A percentile compares a stretch with the other conserved stretches of the same genome.
phyloP scores from a whole-genome alignment of 2,888 invertebrate species.

The Agrenia bidenticulata region DNA sequence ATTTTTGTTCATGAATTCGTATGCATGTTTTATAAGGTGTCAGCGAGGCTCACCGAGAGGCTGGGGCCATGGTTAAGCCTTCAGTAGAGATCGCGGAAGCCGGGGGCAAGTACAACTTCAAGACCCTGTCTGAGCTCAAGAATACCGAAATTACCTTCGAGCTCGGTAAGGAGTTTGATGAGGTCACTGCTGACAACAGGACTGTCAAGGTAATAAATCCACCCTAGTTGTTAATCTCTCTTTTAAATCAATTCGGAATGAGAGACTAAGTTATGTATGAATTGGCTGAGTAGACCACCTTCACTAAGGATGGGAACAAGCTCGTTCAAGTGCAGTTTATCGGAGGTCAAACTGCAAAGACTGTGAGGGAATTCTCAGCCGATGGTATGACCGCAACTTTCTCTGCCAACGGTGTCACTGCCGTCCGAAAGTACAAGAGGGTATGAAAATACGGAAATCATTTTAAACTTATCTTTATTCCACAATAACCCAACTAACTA shows the following conservation, averaged over 20 bases:
- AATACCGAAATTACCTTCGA: constrained; percentile 28
- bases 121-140: constrained; percentile 30
- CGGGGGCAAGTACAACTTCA: constrained; percentile 28
- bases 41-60: constrained; percentile 33
- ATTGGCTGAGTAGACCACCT: constrained; percentile 23
- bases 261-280: no score
- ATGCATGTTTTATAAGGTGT: constrained; percentile 5
- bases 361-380: constrained; percentile 27
- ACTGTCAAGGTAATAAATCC: constrained; percentile 22
- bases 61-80: constrained; percentile 27
- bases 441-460: no score
- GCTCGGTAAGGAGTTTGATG: constrained; percentile 26
- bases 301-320: constrained; percentile 28
- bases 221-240: no score
- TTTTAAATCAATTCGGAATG: no score
- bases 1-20: not conserved
- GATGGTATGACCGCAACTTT: constrained; percentile 33
- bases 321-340: constrained; percentile 27
- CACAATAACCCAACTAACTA: no score
- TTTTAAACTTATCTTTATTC: no score
- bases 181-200: constrained; percentile 29
- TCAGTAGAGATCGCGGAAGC: constrained; percentile 27
- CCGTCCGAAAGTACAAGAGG: constrained; percentile 32
- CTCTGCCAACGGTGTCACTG: constrained; percentile 28
- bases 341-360: constrained; percentile 29